phyloP scores from a whole-genome alignment of 2,888 invertebrate species.

The Cryptus armator region DNA sequence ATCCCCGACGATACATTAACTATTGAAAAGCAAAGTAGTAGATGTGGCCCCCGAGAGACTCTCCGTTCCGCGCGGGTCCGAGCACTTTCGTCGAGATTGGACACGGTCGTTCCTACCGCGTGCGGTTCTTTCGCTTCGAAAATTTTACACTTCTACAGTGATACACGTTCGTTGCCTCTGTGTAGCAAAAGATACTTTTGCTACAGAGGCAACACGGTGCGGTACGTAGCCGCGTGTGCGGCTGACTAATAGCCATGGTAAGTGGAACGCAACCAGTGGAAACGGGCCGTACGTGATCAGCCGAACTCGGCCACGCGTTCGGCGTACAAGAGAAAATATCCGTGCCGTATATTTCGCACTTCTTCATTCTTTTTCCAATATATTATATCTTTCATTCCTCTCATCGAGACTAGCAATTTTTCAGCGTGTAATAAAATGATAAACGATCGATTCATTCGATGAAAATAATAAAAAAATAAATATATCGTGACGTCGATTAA shows the following conservation, averaged over 20 bases:
- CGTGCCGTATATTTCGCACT: slow-evolving; percentile 31
- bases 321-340: slow-evolving; percentile 35
- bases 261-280: slow-evolving; percentile 67
- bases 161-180: neutral
- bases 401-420: neutral
- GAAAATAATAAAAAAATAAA: neutral
- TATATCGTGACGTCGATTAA: neutral
- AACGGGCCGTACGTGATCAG: slow-evolving; percentile 67
- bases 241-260: slow-evolving; percentile 63
- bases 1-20: neutral
- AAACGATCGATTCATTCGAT: neutral
- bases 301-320: slow-evolving; percentile 63
- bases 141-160: neutral
- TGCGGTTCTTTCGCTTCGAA: slow-evolving; percentile 28
- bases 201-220: slow-evolving; percentile 30
- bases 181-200: slow-evolving; percentile 21
- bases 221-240: slow-evolving; percentile 41
- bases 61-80: neutral
- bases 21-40: slow-evolving; percentile 11
- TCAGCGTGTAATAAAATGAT: neutral
- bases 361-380: too few species aligned
- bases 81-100: slow-evolving; percentile 38
- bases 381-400: slow-evolving; percentile 37
- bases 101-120: slow-evolving; percentile 23
- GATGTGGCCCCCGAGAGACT: neutral